A percentile compares a stretch with the other conserved stretches of the same genome.
Conservation (phyloP, 2,113 vertebrate species). For the Heloderma charlesbogerti region DNA sequence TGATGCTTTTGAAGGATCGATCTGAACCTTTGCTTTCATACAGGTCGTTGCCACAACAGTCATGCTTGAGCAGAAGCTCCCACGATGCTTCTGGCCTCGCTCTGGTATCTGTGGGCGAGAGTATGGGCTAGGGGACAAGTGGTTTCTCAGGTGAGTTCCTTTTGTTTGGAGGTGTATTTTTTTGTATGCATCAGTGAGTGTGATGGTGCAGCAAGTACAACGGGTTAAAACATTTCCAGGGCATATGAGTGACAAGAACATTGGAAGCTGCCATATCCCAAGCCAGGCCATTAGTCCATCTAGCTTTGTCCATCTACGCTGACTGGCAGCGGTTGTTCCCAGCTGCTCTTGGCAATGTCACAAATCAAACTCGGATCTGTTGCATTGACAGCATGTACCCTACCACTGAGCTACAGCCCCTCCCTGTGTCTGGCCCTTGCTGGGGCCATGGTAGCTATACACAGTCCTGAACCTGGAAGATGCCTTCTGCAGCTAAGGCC, state of each 20-base stretch:
- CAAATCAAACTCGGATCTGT: not conserved
- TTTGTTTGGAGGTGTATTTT: not conserved
- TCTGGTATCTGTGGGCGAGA: slow-evolving; percentile 86
- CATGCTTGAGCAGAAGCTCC: slow-evolving; percentile 92
- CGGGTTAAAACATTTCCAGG: not conserved
- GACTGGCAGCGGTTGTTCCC: not conserved
- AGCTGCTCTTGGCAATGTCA: not conserved
- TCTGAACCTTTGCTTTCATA: not conserved
- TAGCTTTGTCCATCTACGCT: not conserved
- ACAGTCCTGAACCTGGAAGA: not conserved
- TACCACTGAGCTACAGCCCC: not conserved
- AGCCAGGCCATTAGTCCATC: not conserved
- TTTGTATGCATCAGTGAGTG: not conserved
- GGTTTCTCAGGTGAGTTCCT: slow-evolving; percentile 89
- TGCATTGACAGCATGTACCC: not conserved
- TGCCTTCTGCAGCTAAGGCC: not conserved
- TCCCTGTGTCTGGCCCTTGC: not conserved
- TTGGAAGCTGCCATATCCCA: not conserved
- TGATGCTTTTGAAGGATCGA: not conserved
- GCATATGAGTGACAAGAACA: not conserved
- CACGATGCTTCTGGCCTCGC: slow-evolving; percentile 90
- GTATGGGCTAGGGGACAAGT: slow-evolving; percentile 88
- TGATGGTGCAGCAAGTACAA: not conserved
- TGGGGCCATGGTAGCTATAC: not conserved
- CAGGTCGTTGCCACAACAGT: slow-evolving; percentile 94